A percentile compares a stretch with the other conserved stretches of the same genome.
phyloP scores from a whole-genome alignment of 2,797 vertebrate genomes.

The Lemur catta region DNA sequence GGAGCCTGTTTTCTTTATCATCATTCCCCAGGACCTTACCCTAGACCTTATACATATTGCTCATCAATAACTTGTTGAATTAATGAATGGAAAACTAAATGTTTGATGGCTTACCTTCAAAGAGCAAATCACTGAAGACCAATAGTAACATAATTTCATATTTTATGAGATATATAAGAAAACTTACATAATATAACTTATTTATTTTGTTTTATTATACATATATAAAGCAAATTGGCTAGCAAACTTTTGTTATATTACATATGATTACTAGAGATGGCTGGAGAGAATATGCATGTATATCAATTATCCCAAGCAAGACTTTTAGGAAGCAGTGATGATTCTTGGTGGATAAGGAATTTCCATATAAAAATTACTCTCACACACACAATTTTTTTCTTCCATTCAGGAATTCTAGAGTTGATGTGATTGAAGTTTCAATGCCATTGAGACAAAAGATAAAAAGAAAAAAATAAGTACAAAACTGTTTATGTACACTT shows the following conservation, averaged over 20 bases:
- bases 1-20: neutral
- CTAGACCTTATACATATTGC: neutral
- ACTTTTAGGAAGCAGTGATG: neutral
- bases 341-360: neutral
- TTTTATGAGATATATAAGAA: neutral
- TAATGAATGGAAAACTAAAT: neutral
- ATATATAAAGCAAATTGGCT: neutral
- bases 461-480: conserved; percentile 56
- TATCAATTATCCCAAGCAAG: neutral
- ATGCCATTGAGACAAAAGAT: neutral
- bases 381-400: neutral
- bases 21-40: neutral
- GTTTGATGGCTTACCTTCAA: neutral
- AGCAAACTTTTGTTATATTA: neutral
- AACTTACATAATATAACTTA: neutral
- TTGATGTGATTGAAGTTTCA: neutral
- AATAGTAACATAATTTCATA: neutral
- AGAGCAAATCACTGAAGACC: neutral
- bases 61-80: neutral
- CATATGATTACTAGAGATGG: neutral
- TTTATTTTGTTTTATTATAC: neutral
- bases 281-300: neutral
- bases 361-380: neutral
- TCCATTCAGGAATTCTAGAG: neutral
- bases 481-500: neutral